phyloP scores from a whole-genome alignment of 1,140 invertebrate genomes.

The Cotesia chilonis region DNA sequence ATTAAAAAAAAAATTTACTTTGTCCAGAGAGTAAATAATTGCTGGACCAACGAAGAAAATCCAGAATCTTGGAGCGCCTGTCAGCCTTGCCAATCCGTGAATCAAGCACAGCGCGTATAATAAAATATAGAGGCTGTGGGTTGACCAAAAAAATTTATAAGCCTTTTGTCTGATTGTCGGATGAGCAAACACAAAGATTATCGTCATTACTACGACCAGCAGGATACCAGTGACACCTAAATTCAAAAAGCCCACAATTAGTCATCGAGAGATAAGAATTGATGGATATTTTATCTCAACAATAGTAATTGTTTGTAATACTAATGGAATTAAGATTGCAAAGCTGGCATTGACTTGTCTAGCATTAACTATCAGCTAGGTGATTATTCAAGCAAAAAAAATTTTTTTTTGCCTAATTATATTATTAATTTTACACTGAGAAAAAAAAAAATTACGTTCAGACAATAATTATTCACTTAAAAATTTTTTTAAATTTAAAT shows the following conservation, averaged over 20 bases:
- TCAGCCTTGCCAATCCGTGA: constrained; percentile 93
- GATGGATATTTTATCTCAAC: too few species aligned
- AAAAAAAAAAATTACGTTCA: too few species aligned
- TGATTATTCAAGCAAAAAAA: too few species aligned
- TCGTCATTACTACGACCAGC: constrained; percentile 91
- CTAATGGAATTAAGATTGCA: neutral
- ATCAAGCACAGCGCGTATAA: constrained; percentile 91
- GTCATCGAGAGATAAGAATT: neutral
- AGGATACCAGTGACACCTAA: constrained; percentile 93
- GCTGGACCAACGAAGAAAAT: constrained; percentile 95
- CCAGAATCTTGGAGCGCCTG: constrained; percentile 93
- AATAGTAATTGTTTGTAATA: neutral
- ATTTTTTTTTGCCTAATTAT: too few species aligned
- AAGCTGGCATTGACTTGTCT: neutral
- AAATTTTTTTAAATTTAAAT: too few species aligned
- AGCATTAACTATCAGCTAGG: too few species aligned
- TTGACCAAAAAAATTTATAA: constrained; percentile 96
- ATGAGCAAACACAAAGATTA: constrained; percentile 98
- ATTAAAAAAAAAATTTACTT: constrained; percentile 67
- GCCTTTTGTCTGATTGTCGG: constrained; percentile 92
- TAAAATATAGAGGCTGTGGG: constrained; percentile 92
- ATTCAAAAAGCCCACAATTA: constrained; percentile 46
- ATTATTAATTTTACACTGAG: too few species aligned
- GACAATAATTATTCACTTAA: too few species aligned
- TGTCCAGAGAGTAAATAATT: constrained; percentile 89